phyloP scores from a whole-genome alignment of 2,888 invertebrate genomes.

The Hyppa rectilinea region DNA sequence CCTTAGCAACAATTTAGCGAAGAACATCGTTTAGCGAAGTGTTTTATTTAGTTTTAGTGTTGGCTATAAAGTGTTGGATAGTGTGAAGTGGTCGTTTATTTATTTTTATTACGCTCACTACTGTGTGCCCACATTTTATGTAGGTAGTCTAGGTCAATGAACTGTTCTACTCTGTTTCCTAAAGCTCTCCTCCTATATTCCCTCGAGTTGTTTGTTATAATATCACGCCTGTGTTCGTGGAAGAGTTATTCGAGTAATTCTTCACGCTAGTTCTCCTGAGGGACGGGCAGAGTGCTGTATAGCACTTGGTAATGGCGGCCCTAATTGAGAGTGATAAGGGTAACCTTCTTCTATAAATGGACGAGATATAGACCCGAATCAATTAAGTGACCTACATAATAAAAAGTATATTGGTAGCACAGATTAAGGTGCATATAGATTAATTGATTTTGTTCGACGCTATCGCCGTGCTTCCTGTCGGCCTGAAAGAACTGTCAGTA shows the following conservation, averaged over 20 bases:
- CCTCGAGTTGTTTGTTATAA: slow-evolving; percentile 8
- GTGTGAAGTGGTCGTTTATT: slow-evolving; percentile 43
- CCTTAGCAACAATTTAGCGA: not conserved
- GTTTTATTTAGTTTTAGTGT: slow-evolving; percentile 35
- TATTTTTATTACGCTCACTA: slow-evolving; percentile 34
- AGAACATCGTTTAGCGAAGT: slow-evolving; percentile 13
- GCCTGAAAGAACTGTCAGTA: slow-evolving; percentile 6
- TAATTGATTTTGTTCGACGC: not conserved
- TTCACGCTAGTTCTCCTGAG: slow-evolving; percentile 16
- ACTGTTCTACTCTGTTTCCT: slow-evolving; percentile 16
- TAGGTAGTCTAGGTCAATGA: slow-evolving; percentile 33
- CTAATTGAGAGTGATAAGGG: slow-evolving; percentile 48
- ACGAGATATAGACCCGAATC: not conserved
- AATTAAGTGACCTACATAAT: not conserved
- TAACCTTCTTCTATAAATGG: not conserved
- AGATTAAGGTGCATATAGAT: not conserved
- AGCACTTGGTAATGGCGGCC: not conserved
- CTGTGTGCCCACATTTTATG: slow-evolving; percentile 8
- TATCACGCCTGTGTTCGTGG: not conserved
- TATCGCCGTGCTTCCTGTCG: not conserved
- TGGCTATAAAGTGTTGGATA: slow-evolving; percentile 26
- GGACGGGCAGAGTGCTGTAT: slow-evolving; percentile 16
- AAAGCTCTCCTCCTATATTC: not conserved
- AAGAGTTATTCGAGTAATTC: slow-evolving; percentile 18
- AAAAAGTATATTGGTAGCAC: not conserved